Evolutionary conservation across 2,113 vertebrate species (phyloP).

Genomic region (Charadrius vociferus): DNA sequence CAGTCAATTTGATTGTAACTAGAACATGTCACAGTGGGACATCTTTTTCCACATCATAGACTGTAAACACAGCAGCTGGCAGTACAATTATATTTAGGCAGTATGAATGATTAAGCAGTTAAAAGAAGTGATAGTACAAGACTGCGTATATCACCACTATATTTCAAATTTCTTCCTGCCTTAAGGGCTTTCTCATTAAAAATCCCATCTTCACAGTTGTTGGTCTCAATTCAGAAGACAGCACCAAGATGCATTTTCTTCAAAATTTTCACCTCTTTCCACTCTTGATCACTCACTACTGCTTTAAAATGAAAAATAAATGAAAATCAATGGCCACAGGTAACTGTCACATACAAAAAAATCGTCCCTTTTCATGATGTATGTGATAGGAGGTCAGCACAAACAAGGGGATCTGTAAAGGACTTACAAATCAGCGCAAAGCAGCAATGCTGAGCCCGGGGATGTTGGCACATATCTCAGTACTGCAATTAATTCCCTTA

Average conservation of each 20-base stretch:
- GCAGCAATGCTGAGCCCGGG: not conserved
- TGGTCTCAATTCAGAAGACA: not conserved
- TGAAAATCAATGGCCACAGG: not conserved
- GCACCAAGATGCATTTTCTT: not conserved
- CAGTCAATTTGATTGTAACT: constrained; percentile 62
- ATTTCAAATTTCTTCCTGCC: not conserved
- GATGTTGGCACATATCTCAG: not conserved
- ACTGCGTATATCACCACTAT: not conserved
- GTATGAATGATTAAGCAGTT: constrained; percentile 45
- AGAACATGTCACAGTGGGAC: constrained; percentile 59
- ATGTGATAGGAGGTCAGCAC: not conserved
- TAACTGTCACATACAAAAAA: not conserved
- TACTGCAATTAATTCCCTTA: not conserved
- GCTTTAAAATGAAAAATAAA: not conserved
- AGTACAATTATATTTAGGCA: constrained; percentile 39
- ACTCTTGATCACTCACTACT: not conserved
- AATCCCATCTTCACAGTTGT: not conserved
- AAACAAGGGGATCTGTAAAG: not conserved
- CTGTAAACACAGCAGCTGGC: constrained; percentile 53
- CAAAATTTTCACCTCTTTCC: not conserved
- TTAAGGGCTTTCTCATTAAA: not conserved
- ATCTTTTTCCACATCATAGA: constrained; percentile 47
- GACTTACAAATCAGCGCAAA: not conserved
- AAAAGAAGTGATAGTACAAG: constrained; percentile 5
- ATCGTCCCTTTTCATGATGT: not conserved